Percentiles rank a stretch among this genome's conserved stretches.
Evolutionary conservation across 2,888 invertebrate genomes (phyloP).

Genomic region (Xestia sexstrigata): DNA sequence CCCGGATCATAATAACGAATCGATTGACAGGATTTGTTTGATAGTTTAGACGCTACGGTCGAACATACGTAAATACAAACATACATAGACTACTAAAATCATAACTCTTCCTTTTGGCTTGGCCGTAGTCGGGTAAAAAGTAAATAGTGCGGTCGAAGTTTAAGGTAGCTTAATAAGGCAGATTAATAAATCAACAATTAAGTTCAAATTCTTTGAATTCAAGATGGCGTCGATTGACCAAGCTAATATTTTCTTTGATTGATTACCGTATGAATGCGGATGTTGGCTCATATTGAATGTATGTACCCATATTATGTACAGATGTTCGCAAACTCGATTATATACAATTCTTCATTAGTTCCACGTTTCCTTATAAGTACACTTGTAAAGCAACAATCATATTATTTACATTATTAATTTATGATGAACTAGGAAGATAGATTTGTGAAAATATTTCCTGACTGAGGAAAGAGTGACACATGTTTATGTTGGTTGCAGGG

Average conservation of each 20-base stretch:
- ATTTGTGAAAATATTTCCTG: not conserved
- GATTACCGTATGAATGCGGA: constrained; percentile 59
- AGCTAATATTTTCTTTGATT: constrained; percentile 58
- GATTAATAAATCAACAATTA: constrained; percentile 4
- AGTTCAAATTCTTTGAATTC: not conserved
- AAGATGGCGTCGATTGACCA: constrained; percentile 37
- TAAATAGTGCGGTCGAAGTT: not conserved
- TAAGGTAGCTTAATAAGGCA: not conserved
- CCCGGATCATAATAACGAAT: too few relatives aligned
- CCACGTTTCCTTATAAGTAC: constrained; percentile 50
- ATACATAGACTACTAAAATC: too few relatives aligned
- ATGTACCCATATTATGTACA: constrained; percentile 45
- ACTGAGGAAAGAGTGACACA: not conserved
- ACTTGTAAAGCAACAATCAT: constrained; percentile 33
- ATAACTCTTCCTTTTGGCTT: too few relatives aligned
- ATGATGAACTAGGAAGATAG: constrained; percentile 17
- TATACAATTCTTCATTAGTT: constrained; percentile 61
- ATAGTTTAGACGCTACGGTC: too few relatives aligned
- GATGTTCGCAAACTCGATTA: constrained; percentile 45
- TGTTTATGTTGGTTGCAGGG: too few relatives aligned
- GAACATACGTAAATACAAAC: too few relatives aligned
- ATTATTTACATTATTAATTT: constrained; percentile 26
- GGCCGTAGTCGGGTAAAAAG: too few relatives aligned
- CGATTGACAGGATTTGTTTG: too few relatives aligned
- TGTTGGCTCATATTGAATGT: constrained; percentile 37